Percentiles rank a stretch among this genome's conserved stretches.
Conservation (phyloP, 2,888 invertebrate genomes). For the Spodoptera littoralis region DNA sequence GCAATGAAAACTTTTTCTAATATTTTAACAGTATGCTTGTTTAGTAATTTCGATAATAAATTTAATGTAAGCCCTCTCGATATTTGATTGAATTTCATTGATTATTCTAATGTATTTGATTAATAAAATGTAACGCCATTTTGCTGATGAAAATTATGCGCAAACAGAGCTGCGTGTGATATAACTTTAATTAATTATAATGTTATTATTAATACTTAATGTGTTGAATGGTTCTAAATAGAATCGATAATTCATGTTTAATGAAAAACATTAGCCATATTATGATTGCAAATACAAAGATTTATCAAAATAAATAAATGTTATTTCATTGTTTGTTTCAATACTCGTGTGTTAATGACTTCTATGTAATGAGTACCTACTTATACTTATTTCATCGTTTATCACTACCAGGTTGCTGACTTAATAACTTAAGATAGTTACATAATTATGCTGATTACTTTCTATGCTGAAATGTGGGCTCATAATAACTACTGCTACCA, state of each 20-base stretch:
- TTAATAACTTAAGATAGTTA: background rate
- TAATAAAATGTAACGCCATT: background rate
- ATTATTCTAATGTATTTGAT: constrained; percentile 1
- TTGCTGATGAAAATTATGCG: constrained; percentile 12
- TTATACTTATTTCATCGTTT: background rate
- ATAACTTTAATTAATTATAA: constrained; percentile 14
- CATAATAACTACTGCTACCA: too few species aligned
- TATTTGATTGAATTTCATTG: constrained; percentile 13
- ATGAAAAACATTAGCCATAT: background rate
- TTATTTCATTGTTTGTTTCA: constrained; percentile 1
- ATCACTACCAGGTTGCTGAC: constrained; percentile 8
- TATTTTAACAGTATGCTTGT: constrained; percentile 11
- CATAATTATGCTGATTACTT: too few species aligned
- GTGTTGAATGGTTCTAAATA: constrained; percentile 4
- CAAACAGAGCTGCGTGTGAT: constrained; percentile 7
- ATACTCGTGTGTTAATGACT: constrained; percentile 1
- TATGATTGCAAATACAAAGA: constrained; percentile 1
- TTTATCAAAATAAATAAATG: constrained; percentile 3
- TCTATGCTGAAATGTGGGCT: too few species aligned
- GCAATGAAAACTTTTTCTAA: constrained; percentile 16
- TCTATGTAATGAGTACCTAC: background rate
- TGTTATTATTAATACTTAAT: constrained; percentile 10
- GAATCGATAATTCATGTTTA: background rate
- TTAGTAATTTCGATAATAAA: too few species aligned
- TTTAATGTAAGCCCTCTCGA: background rate